A percentile compares a stretch with the other conserved stretches of the same genome.
phyloP scores from a whole-genome alignment of 1,140 invertebrate species.

The Aphaenogaster ashmeadi region DNA sequence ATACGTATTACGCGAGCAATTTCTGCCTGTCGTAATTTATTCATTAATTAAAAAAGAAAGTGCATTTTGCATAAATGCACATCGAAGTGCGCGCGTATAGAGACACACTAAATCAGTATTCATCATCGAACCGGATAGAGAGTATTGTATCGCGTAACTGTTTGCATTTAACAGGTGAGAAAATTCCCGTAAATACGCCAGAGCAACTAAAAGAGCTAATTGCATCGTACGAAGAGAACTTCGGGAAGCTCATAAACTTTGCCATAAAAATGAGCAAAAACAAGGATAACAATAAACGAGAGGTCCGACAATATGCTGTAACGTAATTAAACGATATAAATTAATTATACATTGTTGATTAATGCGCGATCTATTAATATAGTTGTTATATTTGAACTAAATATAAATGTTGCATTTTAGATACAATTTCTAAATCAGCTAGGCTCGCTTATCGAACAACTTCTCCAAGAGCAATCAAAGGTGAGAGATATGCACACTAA shows the following conservation, averaged over 20 bases:
- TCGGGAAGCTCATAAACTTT: background rate
- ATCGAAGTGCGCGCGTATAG: constrained; percentile 28
- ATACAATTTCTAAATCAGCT: constrained; percentile 45
- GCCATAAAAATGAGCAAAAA: constrained; percentile 8
- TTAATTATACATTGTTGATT: background rate
- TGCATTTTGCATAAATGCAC: background rate
- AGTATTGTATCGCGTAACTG: background rate
- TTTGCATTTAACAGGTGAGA: constrained; percentile 4
- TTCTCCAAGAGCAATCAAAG: background rate
- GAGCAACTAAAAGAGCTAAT: constrained; percentile 38
- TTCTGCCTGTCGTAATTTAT: background rate
- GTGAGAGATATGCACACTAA: constrained; percentile 19
- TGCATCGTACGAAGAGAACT: background rate
- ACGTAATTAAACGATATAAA: constrained; percentile 8
- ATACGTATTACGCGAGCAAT: background rate
- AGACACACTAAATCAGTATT: background rate
- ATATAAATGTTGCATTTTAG: constrained; percentile 41
- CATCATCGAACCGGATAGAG: background rate
- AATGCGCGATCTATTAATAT: background rate
- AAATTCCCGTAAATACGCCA: background rate
- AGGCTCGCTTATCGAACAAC: background rate
- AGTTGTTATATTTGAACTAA: background rate
- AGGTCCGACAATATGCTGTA: background rate
- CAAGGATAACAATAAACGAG: background rate
- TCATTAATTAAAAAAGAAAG: background rate